phyloP scores from a whole-genome alignment of 2,113 vertebrate genomes.

The Sardina pilchardus region DNA sequence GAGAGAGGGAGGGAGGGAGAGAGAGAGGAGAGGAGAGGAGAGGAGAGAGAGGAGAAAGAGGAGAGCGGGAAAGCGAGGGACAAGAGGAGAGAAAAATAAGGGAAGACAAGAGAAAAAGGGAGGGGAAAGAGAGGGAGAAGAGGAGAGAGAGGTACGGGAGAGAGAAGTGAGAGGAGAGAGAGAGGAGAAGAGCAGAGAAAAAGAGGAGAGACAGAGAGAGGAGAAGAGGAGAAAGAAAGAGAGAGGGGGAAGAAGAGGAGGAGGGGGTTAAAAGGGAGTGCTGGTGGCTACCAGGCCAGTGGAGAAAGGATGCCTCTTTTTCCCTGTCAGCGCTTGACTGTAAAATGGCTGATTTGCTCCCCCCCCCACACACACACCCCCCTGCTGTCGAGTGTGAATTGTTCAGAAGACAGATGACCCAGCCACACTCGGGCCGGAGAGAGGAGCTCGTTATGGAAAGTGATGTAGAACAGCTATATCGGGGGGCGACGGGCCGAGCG shows the following conservation, averaged over 20 bases:
- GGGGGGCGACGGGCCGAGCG: no score
- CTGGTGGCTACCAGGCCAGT: not conserved
- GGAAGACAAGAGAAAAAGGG: not conserved
- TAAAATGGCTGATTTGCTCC: not conserved
- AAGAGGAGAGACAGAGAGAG: not conserved
- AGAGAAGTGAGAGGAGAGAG: not conserved
- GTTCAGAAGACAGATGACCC: not conserved
- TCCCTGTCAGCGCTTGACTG: not conserved
- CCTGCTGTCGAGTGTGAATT: not conserved
- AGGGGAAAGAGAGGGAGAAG: not conserved
- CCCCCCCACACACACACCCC: no score
- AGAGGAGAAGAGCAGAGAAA: not conserved
- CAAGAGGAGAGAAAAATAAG: not conserved
- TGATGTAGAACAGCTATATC: not conserved
- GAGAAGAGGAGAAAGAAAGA: not conserved
- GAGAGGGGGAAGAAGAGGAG: not conserved
- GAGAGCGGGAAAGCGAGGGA: not conserved
- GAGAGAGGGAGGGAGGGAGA: not conserved
- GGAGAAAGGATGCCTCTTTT: not conserved
- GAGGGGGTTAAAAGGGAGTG: not conserved
- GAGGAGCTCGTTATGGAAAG: not conserved
- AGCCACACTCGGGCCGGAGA: not conserved
- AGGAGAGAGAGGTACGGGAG: no score
- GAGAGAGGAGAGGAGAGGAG: not conserved
- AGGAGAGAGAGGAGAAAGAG: not conserved